A percentile compares a stretch with the other conserved stretches of the same genome.
phyloP scores from a whole-genome alignment of 1,140 invertebrate genomes.

The Ceratosolen solmsi region DNA sequence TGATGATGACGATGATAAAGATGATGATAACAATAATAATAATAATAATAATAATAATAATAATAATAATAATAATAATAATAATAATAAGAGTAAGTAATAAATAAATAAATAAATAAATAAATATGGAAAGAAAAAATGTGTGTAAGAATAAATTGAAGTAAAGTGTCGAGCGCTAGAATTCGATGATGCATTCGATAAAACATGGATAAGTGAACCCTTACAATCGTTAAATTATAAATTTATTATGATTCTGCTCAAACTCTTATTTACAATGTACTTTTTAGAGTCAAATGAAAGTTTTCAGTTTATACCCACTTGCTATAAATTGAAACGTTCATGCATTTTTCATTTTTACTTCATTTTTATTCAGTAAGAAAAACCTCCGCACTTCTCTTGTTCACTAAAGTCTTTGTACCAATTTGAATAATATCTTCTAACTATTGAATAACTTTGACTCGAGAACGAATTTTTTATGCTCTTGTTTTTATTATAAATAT shows the following conservation, averaged over 20 bases:
- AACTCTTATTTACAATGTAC: background rate
- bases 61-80: no score
- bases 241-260: background rate
- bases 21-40: no score
- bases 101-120: no score
- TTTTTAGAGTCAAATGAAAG: background rate
- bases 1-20: no score
- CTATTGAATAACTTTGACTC: background rate
- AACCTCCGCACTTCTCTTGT: background rate
- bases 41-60: no score
- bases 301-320: background rate
- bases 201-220: no score
- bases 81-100: no score
- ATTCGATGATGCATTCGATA: no score
- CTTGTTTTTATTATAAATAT: background rate
- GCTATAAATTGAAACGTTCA: constrained; percentile 3
- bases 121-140: no score
- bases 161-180: no score
- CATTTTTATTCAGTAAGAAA: constrained; percentile 7
- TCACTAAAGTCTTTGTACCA: background rate
- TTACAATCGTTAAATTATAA: background rate
- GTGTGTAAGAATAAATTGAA: no score
- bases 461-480: background rate
- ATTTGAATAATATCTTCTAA: constrained; percentile 15
- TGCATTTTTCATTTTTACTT: constrained; percentile 21